phyloP scores from a whole-genome alignment of 2,888 invertebrate species.

The Mechanitis messenoides region DNA sequence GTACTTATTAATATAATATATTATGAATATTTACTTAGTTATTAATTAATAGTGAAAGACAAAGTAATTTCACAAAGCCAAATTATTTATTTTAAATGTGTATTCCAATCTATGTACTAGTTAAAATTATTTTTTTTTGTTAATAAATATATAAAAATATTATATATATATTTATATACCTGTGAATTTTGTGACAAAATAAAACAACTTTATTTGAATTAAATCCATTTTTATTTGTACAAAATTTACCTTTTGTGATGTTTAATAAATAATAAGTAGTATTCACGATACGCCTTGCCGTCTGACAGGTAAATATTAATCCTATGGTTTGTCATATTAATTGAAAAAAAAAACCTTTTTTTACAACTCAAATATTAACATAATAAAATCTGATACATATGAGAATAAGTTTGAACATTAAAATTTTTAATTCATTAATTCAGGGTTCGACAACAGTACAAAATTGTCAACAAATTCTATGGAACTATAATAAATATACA shows the following conservation, averaged over 20 bases:
- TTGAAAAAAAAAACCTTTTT: background rate
- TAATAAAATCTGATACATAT: no score
- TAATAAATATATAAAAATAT: no score
- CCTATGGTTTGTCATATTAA: background rate
- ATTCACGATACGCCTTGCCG: background rate
- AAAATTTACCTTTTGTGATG: slow-evolving; percentile 29
- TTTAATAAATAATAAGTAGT: slow-evolving; percentile 25
- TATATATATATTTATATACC: background rate
- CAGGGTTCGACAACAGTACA: no score
- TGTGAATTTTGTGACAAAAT: background rate
- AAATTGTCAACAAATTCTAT: no score
- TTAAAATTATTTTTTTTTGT: background rate
- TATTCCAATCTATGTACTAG: background rate
- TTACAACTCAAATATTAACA: no score
- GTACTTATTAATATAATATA: background rate
- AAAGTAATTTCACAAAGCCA: background rate
- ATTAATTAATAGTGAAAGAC: background rate
- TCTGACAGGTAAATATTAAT: background rate
- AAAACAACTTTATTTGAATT: slow-evolving; percentile 4
- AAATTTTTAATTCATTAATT: no score
- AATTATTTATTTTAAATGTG: background rate
- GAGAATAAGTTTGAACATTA: no score
- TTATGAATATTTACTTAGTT: background rate
- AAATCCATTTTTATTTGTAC: slow-evolving; percentile 22
- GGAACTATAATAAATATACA: no score